Base-by-base conservation (phyloP, 2,888 invertebrate genomes). In the Zaprionus lineosus region DNA sequence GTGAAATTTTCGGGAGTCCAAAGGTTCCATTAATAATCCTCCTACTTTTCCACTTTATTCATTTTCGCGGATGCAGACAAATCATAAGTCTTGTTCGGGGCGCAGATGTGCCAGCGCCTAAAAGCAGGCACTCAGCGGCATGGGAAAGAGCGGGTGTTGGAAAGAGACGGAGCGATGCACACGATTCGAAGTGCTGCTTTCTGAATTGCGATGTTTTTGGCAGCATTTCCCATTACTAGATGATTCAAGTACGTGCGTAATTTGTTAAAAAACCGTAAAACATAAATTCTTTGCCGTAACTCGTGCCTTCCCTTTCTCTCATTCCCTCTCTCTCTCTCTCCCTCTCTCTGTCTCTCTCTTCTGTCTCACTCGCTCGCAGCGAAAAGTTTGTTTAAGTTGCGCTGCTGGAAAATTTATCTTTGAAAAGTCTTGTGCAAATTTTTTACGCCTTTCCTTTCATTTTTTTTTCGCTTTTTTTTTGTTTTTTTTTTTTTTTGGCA, bases 311-410 rank as follows among this genome's bases (percentile, higher is more conserved):
- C 11, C 29, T 9, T 33, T 15, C 12, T 16, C 29, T 31, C 44
- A 28, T 36, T n/a, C 31, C 19, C 24, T 16, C 24, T 26, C 19
- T 5, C 11, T 5, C 28, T 21, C 11, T 1, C 28, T 8, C 21
- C 4, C 14, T 16, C 31, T 11, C 29, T 4, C 34, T 5, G 24
- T 11, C 26, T 1, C 1, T 1, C 14, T 11, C 9, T 16, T 3
- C 19, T 19, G 5, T 19, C 19, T 19, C 19, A 3, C 5, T 19
- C 19, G 19, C 19, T 8, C 24, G n/a, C 39, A 24, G 8, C 8
- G 43, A 44, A 64, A 71, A 69, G 65, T 74, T 76, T 59, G 62
- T 68, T 68, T 75, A 72, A 75, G 65, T 56, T 60, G 28, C 33
- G 39, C 37, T 28, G 4, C 24, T 24, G 4, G 29, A 24, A 33